Conservation (phyloP, 2,888 invertebrate species). For the Theodoxus fluviatilis region DNA sequence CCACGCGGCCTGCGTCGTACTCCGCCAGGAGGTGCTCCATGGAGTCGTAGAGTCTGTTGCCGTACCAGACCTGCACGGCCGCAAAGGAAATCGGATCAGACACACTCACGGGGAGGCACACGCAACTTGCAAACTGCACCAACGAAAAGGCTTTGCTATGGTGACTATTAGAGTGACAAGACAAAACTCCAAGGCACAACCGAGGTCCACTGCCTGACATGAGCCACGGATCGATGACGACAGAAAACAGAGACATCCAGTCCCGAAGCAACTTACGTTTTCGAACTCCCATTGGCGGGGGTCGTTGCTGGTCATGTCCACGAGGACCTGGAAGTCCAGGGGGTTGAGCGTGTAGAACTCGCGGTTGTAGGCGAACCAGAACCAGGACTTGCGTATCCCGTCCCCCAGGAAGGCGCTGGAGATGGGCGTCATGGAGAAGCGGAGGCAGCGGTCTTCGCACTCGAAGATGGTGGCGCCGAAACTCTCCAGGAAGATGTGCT, state of each 20-base stretch:
- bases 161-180: too few species aligned
- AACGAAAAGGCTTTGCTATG: too few species aligned
- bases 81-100: too few species aligned
- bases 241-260: too few species aligned
- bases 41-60: constrained; percentile 44
- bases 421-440: constrained; percentile 51
- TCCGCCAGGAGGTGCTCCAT: constrained; percentile 40
- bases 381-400: constrained; percentile 53
- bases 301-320: constrained; percentile 45
- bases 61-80: constrained; percentile 57
- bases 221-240: too few species aligned
- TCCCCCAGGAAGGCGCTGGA: constrained; percentile 46
- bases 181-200: too few species aligned
- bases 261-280: too few species aligned
- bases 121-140: too few species aligned
- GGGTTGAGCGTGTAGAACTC: constrained; percentile 55
- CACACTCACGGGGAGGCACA: too few species aligned
- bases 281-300: constrained; percentile 48
- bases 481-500: constrained; percentile 45
- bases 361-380: constrained; percentile 51
- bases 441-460: constrained; percentile 47
- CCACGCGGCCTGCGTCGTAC: constrained; percentile 41
- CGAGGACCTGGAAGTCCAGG: constrained; percentile 55
- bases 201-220: too few species aligned
- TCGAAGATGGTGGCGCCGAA: constrained; percentile 45